Conservation (phyloP, 2,113 vertebrate species). For the Chaenocephalus aceratus region DNA sequence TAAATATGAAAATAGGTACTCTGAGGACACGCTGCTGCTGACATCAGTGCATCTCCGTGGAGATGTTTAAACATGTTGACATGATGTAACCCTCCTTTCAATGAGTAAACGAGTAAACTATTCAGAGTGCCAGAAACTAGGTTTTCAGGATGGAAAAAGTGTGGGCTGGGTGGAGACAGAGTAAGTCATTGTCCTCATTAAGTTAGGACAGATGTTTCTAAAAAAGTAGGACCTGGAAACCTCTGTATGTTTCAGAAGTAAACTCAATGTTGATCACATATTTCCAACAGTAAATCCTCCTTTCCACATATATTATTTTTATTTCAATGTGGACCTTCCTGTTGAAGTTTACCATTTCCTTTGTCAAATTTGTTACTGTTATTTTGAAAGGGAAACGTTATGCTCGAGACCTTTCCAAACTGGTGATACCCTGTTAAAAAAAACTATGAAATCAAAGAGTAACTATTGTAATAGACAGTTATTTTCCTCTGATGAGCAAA, state of each 20-base stretch:
- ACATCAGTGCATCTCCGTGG: background rate
- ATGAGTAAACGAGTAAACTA: constrained; percentile 4
- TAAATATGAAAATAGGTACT: background rate
- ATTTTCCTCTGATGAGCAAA: background rate
- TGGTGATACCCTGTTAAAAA: background rate
- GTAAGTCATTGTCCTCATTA: background rate
- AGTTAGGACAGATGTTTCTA: background rate
- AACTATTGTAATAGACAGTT: background rate
- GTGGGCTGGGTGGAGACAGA: background rate
- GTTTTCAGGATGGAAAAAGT: background rate
- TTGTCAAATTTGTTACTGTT: background rate
- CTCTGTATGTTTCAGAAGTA: background rate
- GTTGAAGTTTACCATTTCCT: background rate
- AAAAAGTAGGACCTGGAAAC: background rate
- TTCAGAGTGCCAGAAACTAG: background rate
- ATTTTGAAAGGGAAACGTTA: constrained; percentile 1
- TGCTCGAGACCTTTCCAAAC: background rate
- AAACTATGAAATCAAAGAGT: background rate
- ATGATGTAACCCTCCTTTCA: constrained; percentile 11
- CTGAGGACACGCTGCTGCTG: background rate
- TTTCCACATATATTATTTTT: background rate
- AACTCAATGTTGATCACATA: background rate
- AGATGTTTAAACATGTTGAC: constrained; percentile 29
- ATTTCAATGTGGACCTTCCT: background rate
- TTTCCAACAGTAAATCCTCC: background rate